phyloP scores from a whole-genome alignment of 2,888 invertebrate species.

The Oligia fasciuncula region DNA sequence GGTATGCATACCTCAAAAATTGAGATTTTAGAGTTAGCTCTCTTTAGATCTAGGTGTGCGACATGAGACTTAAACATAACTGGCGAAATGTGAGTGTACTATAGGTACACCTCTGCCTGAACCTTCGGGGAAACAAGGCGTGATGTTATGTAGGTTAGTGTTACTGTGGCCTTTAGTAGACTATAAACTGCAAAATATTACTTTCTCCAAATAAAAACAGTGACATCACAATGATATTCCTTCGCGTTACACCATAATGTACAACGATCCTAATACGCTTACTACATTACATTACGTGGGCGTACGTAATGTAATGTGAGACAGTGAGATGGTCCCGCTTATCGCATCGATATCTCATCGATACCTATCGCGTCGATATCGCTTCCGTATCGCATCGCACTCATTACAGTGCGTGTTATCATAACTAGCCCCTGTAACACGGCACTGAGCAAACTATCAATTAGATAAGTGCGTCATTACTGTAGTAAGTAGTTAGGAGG shows the following conservation, averaged over 20 bases:
- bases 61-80: too few species aligned
- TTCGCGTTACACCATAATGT: slow-evolving; percentile 4
- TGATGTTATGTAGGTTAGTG: neutral
- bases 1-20: too few species aligned
- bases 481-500: slow-evolving; percentile 27
- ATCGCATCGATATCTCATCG: neutral
- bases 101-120: neutral
- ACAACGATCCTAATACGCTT: neutral
- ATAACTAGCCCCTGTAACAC: slow-evolving; percentile 10
- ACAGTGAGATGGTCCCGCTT: slow-evolving; percentile 7
- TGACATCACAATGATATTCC: too few species aligned
- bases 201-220: neutral
- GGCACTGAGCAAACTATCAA: slow-evolving; percentile 35
- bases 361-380: slow-evolving; percentile 5
- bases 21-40: too few species aligned
- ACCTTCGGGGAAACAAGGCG: neutral
- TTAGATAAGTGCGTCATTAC: slow-evolving; percentile 58
- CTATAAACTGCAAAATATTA: too few species aligned
- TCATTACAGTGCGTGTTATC: slow-evolving; percentile 18
- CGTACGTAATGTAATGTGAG: neutral
- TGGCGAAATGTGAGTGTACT: too few species aligned
- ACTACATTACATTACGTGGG: neutral
- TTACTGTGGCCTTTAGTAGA: neutral
- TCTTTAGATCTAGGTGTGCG: too few species aligned
- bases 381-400: slow-evolving; percentile 3